Percentiles rank a stretch among this genome's conserved stretches.
phyloP scores from a whole-genome alignment of 2,113 vertebrate genomes.

The Ammodytes dubius region DNA sequence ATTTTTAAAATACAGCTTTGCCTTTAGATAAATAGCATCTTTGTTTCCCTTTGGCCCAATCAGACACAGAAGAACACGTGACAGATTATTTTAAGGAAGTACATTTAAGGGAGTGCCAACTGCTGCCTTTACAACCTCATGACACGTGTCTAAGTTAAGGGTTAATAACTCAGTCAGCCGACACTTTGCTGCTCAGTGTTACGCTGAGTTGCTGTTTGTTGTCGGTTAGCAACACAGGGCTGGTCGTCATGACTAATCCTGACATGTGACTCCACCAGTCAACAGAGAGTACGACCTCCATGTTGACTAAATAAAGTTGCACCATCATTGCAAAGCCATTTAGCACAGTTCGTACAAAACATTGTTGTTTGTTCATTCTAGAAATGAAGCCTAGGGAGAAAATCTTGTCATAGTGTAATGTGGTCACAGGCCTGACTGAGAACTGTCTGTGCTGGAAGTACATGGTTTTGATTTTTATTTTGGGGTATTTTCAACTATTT shows the following conservation, averaged over 20 bases:
- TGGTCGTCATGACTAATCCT: slow-evolving; percentile 61
- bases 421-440: neutral
- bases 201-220: slow-evolving; percentile 45
- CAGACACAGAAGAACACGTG: neutral
- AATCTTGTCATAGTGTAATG: neutral
- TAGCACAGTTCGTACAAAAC: neutral
- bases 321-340: slow-evolving; percentile 6
- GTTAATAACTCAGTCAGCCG: neutral
- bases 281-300: slow-evolving; percentile 44
- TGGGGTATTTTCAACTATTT: neutral
- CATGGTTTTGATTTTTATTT: neutral
- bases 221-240: slow-evolving; percentile 50
- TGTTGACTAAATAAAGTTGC: slow-evolving; percentile 7
- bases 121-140: neutral
- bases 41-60: neutral
- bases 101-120: neutral
- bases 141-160: neutral
- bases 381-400: neutral
- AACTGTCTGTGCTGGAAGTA: neutral
- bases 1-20: neutral
- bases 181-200: neutral
- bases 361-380: neutral
- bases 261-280: slow-evolving; percentile 64
- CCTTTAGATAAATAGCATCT: neutral
- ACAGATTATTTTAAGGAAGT: neutral